Conservation (phyloP, 1,140 invertebrate genomes). For the Drosophila nasuta region DNA sequence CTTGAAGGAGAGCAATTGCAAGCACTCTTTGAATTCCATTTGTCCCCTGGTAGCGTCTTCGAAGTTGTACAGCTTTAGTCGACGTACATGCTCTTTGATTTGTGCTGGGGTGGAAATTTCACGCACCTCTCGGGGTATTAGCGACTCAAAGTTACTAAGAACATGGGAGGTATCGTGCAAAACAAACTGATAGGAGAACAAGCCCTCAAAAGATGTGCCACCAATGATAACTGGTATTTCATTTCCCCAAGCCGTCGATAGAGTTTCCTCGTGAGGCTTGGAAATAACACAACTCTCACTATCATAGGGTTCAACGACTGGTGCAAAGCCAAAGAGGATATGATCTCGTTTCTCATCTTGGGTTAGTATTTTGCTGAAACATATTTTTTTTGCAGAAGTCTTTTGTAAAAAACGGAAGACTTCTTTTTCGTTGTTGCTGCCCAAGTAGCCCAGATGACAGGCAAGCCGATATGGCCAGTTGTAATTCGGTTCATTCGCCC, state of each 20-base stretch:
- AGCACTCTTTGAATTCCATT: slow-evolving; percentile 55
- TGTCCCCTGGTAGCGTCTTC: slow-evolving; percentile 46
- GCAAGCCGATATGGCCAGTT: slow-evolving; percentile 61
- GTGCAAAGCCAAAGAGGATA: slow-evolving; percentile 70
- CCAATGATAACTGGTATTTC: slow-evolving; percentile 83
- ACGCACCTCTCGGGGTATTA: slow-evolving; percentile 53
- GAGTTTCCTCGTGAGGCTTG: slow-evolving; percentile 60
- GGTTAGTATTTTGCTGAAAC: slow-evolving; percentile 27
- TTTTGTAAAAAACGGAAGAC: slow-evolving; percentile 79
- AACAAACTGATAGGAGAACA: slow-evolving; percentile 61
- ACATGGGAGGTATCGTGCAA: slow-evolving; percentile 45
- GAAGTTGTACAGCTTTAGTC: slow-evolving; percentile 55
- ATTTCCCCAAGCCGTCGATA: no score
- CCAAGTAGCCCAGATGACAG: slow-evolving; percentile 62
- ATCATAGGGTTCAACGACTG: slow-evolving; percentile 82
- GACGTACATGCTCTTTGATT: slow-evolving; percentile 41
- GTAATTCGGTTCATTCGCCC: slow-evolving; percentile 46
- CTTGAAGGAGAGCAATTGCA: slow-evolving; percentile 65
- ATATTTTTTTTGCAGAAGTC: slow-evolving; percentile 26
- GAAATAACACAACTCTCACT: slow-evolving; percentile 68
- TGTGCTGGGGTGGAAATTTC: slow-evolving; percentile 23
- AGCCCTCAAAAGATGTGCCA: slow-evolving; percentile 78
- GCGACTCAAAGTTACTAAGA: slow-evolving; percentile 47
- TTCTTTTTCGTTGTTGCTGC: slow-evolving; percentile 70
- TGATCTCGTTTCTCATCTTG: slow-evolving; percentile 43